These are phyloP conservation scores for Anolis carolinensis DNA, from an alignment of 2,113 vertebrate species.

Conservation along the genomic window DNA sequence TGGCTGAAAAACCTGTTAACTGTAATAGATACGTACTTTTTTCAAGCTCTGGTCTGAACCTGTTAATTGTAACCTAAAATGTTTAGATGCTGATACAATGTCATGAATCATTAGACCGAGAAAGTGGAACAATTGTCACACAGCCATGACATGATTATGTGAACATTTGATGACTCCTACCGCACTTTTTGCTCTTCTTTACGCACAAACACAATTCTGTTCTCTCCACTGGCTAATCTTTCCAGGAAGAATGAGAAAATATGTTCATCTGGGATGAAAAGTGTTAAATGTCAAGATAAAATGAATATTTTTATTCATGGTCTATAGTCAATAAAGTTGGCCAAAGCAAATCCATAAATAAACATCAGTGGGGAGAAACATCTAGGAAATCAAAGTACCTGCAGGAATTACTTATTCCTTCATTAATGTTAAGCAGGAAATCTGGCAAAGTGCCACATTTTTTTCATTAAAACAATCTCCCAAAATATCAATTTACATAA, in stretches of 20 bases:
- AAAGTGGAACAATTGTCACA: not conserved
- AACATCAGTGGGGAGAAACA: conserved; percentile 63
- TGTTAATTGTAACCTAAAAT: not conserved
- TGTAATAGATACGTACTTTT: no score
- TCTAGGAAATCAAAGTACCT: conserved; percentile 68
- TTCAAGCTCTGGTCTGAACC: no score
- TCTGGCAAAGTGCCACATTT: conserved; percentile 67
- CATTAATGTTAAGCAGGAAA: conserved; percentile 64
- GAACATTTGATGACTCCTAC: not conserved
- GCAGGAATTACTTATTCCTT: conserved; percentile 66
- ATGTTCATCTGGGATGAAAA: not conserved
- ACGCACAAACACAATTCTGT: not conserved
- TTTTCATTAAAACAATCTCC: conserved; percentile 66
- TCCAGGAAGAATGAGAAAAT: not conserved
- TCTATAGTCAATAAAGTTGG: conserved; percentile 13
- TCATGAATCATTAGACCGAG: not conserved
- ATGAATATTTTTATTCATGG: not conserved
- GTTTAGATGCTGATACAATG: not conserved
- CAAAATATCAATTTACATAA: conserved; percentile 57
- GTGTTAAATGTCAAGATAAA: not conserved
- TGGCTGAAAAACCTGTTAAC: no score
- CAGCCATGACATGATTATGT: not conserved
- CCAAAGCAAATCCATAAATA: conserved; percentile 58
- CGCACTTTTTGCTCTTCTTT: not conserved
- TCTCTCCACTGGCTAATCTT: not conserved